phyloP scores from a whole-genome alignment of 2,113 vertebrate species.

The Oncorhynchus mykiss region DNA sequence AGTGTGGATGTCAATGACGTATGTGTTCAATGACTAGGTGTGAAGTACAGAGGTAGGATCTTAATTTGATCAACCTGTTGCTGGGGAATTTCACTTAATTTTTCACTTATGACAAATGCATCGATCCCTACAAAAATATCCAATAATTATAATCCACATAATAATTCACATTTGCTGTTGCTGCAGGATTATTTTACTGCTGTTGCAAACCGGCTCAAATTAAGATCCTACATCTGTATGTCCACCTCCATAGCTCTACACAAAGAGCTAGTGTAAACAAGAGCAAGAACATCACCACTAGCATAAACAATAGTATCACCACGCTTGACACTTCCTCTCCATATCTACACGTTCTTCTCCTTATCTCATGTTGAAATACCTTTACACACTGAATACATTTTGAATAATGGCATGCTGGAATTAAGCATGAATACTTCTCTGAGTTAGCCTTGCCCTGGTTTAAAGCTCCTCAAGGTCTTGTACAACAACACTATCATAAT shows the following conservation, averaged over 20 bases:
- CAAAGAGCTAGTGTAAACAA: neutral
- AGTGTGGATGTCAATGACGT: neutral
- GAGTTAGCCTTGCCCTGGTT: neutral
- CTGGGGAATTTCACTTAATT: too few relatives aligned
- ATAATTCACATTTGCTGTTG: too few relatives aligned
- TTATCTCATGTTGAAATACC: neutral
- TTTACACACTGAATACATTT: neutral
- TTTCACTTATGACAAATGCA: too few relatives aligned
- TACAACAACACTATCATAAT: conserved; percentile 25
- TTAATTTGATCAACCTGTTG: too few relatives aligned
- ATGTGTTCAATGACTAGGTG: neutral
- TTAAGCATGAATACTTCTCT: neutral
- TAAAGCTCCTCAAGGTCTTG: conserved; percentile 1
- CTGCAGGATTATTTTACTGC: too few relatives aligned
- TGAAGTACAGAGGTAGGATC: too few relatives aligned
- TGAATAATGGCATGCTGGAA: neutral
- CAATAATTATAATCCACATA: too few relatives aligned
- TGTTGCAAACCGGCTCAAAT: too few relatives aligned
- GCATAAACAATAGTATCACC: neutral
- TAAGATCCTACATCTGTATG: too few relatives aligned
- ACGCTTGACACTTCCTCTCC: neutral
- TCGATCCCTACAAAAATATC: too few relatives aligned
- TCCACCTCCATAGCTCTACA: neutral
- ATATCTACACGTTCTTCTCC: neutral
- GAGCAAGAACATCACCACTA: too few relatives aligned